Base-by-base conservation (phyloP, 1,140 invertebrate species). In the Adoxophyes honmai region DNA sequence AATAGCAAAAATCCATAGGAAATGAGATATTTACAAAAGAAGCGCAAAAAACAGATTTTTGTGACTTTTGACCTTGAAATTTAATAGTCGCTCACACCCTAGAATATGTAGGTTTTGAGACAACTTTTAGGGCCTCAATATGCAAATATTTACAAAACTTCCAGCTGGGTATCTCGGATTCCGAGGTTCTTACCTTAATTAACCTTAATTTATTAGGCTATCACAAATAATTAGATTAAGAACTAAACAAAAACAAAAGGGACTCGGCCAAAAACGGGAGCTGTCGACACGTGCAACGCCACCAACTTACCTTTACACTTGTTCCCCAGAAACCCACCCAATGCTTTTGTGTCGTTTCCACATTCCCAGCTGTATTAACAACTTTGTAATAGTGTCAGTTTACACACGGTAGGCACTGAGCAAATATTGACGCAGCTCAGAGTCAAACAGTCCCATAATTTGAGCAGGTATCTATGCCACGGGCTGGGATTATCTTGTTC, bases 391-490 rank as follows among this genome's bases (percentile, higher is more conserved):
- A 11, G 42, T 48, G 21, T 33, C 42, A 36, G 55, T 56, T 56
- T 42, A 42, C 54, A 37, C n/a, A 56, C 18, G 38, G 52, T 37
- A 37, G 42, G 42, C 42, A 44, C 42, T 33, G 11, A 56, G 28
- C 54, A 56, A 56, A 56, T 56, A 33, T 56, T 56, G 38, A 44
- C 14, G 38, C 59, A 51, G 52, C 21, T 21, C 18, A 18, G 37
- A 74, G 56, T 48, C 73, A 78, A 79, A 76, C 70, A 75, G 65
- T 66, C 53, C 55, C 57, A 64, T 75, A 75, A 78, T 78, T 68
- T 76, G 53, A 62, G 42, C 42, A 48, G 42, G 42, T 48, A 48
- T 48, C 42, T 48, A 48, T 48, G 42, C 42, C 42, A 48, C 42
- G 42, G 42, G 42, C n/a, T 48, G 59, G 60, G 73, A 81, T 84